Evolutionary conservation across 1,140 invertebrate species (phyloP).

Genomic region (Camponotus floridanus): DNA sequence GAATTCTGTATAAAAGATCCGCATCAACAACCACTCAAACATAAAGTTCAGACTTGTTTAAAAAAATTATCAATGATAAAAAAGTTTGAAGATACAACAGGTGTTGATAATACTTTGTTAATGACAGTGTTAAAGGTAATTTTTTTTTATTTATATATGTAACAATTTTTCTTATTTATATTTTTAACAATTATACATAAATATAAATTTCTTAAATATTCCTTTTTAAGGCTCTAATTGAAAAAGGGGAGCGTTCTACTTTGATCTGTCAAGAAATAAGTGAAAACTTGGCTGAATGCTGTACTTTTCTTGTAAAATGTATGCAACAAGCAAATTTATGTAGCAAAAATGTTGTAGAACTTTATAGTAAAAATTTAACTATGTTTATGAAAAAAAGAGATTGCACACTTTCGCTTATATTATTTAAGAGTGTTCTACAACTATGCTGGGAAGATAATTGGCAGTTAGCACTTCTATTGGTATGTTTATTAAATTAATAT

Average conservation of each 20-base stretch:
- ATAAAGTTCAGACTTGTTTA: conserved; percentile 88
- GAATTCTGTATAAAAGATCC: conserved; percentile 90
- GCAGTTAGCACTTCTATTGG: conserved; percentile 86
- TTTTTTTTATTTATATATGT: too few relatives aligned
- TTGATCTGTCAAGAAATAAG: conserved; percentile 90
- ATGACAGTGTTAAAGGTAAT: conserved; percentile 83
- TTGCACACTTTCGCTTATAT: conserved; percentile 88
- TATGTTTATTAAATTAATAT: conserved; percentile 46
- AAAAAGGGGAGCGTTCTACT: conserved; percentile 88
- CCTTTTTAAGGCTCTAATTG: conserved; percentile 87
- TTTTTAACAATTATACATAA: conserved; percentile 38
- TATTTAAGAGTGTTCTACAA: conserved; percentile 89
- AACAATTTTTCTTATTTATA: neutral
- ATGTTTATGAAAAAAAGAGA: conserved; percentile 88
- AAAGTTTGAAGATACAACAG: conserved; percentile 88
- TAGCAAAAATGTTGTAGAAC: conserved; percentile 83
- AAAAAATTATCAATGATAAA: conserved; percentile 88
- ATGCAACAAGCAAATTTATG: conserved; percentile 83
- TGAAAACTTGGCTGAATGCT: conserved; percentile 89
- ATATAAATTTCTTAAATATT: conserved; percentile 7
- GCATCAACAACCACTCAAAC: conserved; percentile 90
- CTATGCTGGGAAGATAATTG: conserved; percentile 88
- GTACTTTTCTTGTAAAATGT: conserved; percentile 89
- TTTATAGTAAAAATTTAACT: conserved; percentile 86
- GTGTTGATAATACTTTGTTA: conserved; percentile 87